phyloP scores from a whole-genome alignment of 2,113 vertebrate species.

The Muscicapa adusta region DNA sequence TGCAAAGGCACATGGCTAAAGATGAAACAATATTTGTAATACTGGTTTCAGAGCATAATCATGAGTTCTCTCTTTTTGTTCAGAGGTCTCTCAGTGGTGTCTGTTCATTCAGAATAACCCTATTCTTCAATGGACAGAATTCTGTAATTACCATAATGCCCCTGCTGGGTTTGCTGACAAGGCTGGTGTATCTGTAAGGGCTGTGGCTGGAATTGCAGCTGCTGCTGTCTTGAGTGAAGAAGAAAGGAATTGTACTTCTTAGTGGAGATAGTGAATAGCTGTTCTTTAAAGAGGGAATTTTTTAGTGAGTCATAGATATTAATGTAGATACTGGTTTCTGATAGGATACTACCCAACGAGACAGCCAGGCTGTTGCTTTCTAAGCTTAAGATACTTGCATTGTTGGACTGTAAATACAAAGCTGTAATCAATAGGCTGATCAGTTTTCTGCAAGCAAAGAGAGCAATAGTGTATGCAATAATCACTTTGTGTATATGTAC shows the following conservation, averaged over 20 bases:
- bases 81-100: background rate
- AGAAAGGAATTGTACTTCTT: background rate
- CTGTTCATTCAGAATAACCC: background rate
- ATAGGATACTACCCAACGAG: background rate
- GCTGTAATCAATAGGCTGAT: conserved; percentile 4
- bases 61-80: background rate
- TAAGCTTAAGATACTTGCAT: background rate
- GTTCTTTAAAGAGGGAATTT: background rate
- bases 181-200: background rate
- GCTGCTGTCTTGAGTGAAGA: background rate
- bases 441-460: background rate
- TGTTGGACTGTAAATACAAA: background rate
- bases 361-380: background rate
- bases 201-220: background rate
- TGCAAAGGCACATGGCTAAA: background rate
- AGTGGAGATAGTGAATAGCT: background rate
- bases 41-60: background rate
- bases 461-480: background rate
- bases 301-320: background rate
- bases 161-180: background rate
- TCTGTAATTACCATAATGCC: background rate
- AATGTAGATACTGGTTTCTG: background rate
- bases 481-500: background rate
- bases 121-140: background rate
- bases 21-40: background rate